These are phyloP conservation scores for Halictus ligatus DNA, from an alignment of 2,888 invertebrate species.

Conservation along the genomic window DNA sequence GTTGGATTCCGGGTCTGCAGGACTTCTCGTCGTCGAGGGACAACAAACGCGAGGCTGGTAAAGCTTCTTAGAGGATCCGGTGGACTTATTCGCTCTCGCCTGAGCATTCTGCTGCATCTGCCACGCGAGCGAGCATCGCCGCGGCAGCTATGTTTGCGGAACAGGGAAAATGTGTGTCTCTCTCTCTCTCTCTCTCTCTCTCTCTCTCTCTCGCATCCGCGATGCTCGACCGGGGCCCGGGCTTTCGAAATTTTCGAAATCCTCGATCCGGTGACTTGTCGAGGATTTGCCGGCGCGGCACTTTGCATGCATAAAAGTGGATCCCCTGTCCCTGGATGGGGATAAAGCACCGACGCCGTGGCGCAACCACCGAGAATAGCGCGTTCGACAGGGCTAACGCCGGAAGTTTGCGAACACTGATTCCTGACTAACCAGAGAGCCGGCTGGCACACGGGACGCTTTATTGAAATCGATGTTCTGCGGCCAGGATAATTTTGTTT, in stretches of 20 bases:
- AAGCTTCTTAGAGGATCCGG: slow-evolving; percentile 55
- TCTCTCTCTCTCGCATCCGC: neutral
- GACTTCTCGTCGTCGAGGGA: slow-evolving; percentile 36
- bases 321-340: slow-evolving; percentile 15
- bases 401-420: slow-evolving; percentile 31
- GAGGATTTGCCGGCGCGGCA: slow-evolving; percentile 28
- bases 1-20: no score
- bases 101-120: neutral
- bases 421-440: neutral
- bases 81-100: slow-evolving; percentile 44
- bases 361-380: neutral
- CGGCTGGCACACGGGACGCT: neutral
- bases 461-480: slow-evolving; percentile 16
- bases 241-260: slow-evolving; percentile 11
- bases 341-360: slow-evolving; percentile 15
- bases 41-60: slow-evolving; percentile 44
- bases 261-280: slow-evolving; percentile 5
- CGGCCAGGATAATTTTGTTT: slow-evolving; percentile 10
- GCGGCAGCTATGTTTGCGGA: neutral
- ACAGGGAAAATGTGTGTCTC: neutral
- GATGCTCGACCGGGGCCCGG: neutral
- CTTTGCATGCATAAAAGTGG: slow-evolving; percentile 36
- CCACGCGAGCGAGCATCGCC: neutral
- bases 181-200: no score
- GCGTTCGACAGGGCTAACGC: slow-evolving; percentile 12